A percentile compares a stretch with the other conserved stretches of the same genome.
These are phyloP conservation scores for Mustelus asterias DNA, from an alignment of 2,113 vertebrate species.

Conservation along the genomic window DNA sequence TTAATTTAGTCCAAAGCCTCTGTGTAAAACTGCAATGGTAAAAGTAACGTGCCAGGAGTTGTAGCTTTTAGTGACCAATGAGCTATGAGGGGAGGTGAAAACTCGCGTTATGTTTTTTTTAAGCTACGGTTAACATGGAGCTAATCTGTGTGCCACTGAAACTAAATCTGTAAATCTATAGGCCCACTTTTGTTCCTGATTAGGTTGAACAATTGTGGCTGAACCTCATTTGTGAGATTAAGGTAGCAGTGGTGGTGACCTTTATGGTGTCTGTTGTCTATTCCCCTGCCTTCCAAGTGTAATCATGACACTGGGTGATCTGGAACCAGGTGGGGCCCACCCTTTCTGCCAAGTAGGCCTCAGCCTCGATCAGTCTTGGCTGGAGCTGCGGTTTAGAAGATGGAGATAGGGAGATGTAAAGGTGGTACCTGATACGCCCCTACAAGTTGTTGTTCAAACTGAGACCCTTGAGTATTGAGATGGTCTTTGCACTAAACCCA, in stretches of 20 bases:
- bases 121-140: background rate
- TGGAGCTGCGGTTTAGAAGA: background rate
- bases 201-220: background rate
- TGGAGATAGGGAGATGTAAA: background rate
- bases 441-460: background rate
- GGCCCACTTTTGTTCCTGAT: background rate
- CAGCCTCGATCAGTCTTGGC: background rate
- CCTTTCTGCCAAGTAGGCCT: background rate
- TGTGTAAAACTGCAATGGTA: background rate
- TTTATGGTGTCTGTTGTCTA: background rate
- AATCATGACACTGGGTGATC: background rate
- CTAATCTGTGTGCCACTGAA: too few relatives aligned
- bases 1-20: background rate
- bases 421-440: background rate
- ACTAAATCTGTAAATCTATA: background rate
- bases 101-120: background rate
- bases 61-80: background rate
- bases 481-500: background rate
- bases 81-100: background rate
- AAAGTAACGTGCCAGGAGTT: background rate
- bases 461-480: background rate
- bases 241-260: background rate
- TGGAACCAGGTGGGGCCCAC: too few relatives aligned
- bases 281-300: background rate
- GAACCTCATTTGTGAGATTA: background rate